A percentile compares a stretch with the other conserved stretches of the same genome.
Evolutionary conservation across 2,797 vertebrate genomes (phyloP).

Genomic region (Scolopax bukidnonensis): DNA sequence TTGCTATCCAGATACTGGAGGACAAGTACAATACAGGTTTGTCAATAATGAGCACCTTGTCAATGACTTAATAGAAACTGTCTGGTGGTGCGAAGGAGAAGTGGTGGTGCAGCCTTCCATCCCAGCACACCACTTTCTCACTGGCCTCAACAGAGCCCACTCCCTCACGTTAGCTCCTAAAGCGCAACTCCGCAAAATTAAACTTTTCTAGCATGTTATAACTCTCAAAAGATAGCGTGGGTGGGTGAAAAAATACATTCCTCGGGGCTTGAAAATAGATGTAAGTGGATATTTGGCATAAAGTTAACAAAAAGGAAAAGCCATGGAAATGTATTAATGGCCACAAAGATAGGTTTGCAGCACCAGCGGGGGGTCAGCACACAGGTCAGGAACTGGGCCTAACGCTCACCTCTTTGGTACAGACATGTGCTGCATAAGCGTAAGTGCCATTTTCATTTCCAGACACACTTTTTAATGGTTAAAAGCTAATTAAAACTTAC

Average conservation of each 20-base stretch:
- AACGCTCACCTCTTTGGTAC: slow-evolving; percentile 39
- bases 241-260: slow-evolving; percentile 47
- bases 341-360: background rate
- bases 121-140: background rate
- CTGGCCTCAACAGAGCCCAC: background rate
- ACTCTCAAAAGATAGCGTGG: slow-evolving; percentile 40
- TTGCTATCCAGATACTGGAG: background rate
- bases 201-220: slow-evolving; percentile 30
- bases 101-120: background rate
- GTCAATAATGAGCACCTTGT: background rate
- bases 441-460: slow-evolving; percentile 49
- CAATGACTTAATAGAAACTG: background rate
- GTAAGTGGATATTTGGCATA: slow-evolving; percentile 55
- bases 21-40: background rate
- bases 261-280: slow-evolving; percentile 50
- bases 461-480: slow-evolving; percentile 50
- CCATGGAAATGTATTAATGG: slow-evolving; percentile 16
- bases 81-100: background rate
- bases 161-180: slow-evolving; percentile 6
- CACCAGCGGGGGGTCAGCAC: background rate
- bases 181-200: slow-evolving; percentile 23
- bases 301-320: slow-evolving; percentile 32
- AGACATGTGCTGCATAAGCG: slow-evolving; percentile 14
- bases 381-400: background rate
- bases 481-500: slow-evolving; percentile 70